phyloP scores from a whole-genome alignment of 2,797 vertebrate genomes.

The Poeciliopsis paucimaculata region DNA sequence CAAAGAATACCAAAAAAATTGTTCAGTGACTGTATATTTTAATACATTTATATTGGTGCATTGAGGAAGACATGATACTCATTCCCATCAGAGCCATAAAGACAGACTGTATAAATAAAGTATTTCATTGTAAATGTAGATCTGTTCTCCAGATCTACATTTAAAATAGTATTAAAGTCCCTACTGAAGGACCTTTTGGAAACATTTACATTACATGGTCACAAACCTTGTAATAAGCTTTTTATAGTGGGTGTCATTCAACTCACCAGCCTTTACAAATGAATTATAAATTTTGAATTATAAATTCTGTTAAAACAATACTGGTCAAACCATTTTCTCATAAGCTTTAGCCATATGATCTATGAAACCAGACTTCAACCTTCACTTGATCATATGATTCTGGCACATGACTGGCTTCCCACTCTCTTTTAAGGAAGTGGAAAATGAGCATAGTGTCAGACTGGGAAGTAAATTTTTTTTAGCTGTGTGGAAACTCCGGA shows the following conservation, averaged over 20 bases:
- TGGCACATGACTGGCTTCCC: constrained; percentile 72
- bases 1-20: background rate
- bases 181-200: background rate
- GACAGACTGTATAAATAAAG: no score
- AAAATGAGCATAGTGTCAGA: constrained; percentile 67
- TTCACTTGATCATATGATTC: constrained; percentile 77
- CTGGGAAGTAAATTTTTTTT: constrained; percentile 55
- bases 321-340: background rate
- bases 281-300: background rate
- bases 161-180: background rate
- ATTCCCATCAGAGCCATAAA: no score
- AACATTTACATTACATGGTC: background rate
- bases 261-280: background rate
- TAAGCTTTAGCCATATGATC: constrained; percentile 6
- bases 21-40: background rate
- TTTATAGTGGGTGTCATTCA: background rate
- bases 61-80: no score
- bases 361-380: constrained; percentile 9
- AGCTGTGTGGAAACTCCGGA: constrained; percentile 36
- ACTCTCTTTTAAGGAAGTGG: constrained; percentile 73
- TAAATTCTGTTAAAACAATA: background rate
- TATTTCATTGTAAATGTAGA: background rate
- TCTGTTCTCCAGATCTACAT: background rate
- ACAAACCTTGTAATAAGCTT: background rate
- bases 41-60: background rate